phyloP scores from a whole-genome alignment of 2,888 invertebrate genomes.

The Athetis lepigone region DNA sequence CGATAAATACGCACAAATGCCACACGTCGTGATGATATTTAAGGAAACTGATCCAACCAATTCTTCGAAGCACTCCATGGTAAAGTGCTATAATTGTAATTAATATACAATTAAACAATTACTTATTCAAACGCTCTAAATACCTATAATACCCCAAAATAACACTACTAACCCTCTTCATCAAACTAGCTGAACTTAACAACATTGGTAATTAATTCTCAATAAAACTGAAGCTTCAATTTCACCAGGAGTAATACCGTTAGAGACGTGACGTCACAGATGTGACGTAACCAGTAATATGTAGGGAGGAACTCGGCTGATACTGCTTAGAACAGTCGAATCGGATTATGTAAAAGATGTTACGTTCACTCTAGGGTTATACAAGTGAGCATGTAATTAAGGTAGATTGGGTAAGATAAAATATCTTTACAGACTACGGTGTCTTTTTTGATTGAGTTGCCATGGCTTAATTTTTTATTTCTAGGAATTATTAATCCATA shows the following conservation, averaged over 20 bases:
- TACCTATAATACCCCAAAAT: conserved; percentile 17
- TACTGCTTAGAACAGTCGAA: not conserved
- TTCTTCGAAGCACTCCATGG: too few species aligned
- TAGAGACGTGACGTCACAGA: conserved; percentile 55
- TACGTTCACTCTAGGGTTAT: not conserved
- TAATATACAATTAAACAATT: not conserved
- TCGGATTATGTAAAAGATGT: conserved; percentile 2
- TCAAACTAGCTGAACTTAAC: conserved; percentile 49
- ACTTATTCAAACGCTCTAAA: not conserved
- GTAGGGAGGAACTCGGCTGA: not conserved
- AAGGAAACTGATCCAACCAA: too few species aligned
- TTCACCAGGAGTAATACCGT: conserved; percentile 60
- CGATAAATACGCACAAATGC: too few species aligned
- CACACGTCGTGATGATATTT: too few species aligned
- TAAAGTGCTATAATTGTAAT: too few species aligned
- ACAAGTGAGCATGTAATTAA: not conserved
- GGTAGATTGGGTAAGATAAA: too few species aligned
- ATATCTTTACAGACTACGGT: too few species aligned
- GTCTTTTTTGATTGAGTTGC: too few species aligned
- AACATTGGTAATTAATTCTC: conserved; percentile 61
- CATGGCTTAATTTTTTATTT: too few species aligned
- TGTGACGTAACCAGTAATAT: conserved; percentile 15
- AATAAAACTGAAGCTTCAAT: conserved; percentile 51
- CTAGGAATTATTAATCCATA: too few species aligned
- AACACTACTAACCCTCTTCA: conserved; percentile 17